A percentile compares a stretch with the other conserved stretches of the same genome.
Conservation (phyloP, 2,888 invertebrate species). For the Platycheirus albimanus region DNA sequence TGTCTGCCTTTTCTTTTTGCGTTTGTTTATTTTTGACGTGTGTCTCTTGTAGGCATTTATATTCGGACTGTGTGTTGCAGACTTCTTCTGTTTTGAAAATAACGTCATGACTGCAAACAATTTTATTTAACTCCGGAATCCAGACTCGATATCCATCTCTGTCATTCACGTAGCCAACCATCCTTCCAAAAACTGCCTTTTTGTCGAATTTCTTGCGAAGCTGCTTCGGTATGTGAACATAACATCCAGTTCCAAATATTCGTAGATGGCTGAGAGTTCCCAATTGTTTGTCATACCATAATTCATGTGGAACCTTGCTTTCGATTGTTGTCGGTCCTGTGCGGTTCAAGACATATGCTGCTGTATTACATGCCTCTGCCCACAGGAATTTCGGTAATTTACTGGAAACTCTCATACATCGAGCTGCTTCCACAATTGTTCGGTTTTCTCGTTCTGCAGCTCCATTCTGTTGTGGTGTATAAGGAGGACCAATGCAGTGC, state of each 20-base stretch:
- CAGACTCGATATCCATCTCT: slow-evolving; percentile 11
- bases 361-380: too few relatives aligned
- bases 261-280: slow-evolving; percentile 4
- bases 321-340: slow-evolving; percentile 12
- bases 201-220: too few relatives aligned
- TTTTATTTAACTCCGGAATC: slow-evolving; percentile 15
- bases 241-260: slow-evolving; percentile 30
- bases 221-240: too few relatives aligned
- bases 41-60: neutral
- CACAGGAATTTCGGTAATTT: slow-evolving; percentile 11
- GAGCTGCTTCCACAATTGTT: slow-evolving; percentile 22
- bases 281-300: slow-evolving; percentile 3
- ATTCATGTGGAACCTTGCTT: slow-evolving; percentile 26
- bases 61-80: neutral
- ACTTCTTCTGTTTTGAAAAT: slow-evolving; percentile 12
- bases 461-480: slow-evolving; percentile 19
- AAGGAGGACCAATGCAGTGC: slow-evolving; percentile 9
- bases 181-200: too few relatives aligned
- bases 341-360: too few relatives aligned
- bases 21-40: neutral
- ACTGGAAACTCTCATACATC: slow-evolving; percentile 21
- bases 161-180: too few relatives aligned
- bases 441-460: slow-evolving; percentile 18
- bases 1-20: neutral
- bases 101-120: slow-evolving; percentile 22